Base-by-base conservation (phyloP, 2,888 invertebrate species). In the Leptogaster cylindrica region DNA sequence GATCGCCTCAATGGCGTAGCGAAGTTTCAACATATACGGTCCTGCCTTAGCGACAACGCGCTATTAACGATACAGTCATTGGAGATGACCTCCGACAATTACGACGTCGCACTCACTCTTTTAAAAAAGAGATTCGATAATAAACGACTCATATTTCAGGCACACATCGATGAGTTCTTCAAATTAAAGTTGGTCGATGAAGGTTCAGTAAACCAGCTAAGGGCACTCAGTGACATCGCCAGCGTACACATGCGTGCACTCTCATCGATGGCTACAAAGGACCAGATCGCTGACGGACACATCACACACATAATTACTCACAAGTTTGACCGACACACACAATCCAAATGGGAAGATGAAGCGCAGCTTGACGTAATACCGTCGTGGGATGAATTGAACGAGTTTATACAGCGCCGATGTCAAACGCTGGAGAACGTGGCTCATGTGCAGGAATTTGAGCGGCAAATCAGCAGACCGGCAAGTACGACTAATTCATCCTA, bases 111-210 rank as follows among this genome's bases (percentile, higher is more conserved):
- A 16, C 6, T 51, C n/a, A 3, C 7, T 4, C 31, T 28, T 10
- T 16, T 51, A 51, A 28, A 28, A 10, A 28, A 8, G 14, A 12
- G 51, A 25, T 51, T 28, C 3, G 51, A 52, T 16, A 52, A 52
- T 10, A 52, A 52, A 52, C 18, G 31, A 7, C 23, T 52, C 14
- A 52, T 52, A 12, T 52, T 52, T 52, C 27, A 31, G 31, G 31
- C 27, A 1, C 51, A 31, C 5, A 31, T 52, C n/a, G 28, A 12
- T 7, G 14, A 52, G 2, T 8, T 16, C 6, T 14, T 52, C 10
- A 52, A 52, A 2, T 2, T 52, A 10, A 14, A 10, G 4, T 2
- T 4, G 3, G 31, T 16, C 31, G 28, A 28, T 1, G 31, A 52
- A 1, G 10, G 16, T 3, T 16, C 31, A 31, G 28, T 23, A 7